Conservation (phyloP, 2,888 invertebrate species). For the Mactromeris polynyma region DNA sequence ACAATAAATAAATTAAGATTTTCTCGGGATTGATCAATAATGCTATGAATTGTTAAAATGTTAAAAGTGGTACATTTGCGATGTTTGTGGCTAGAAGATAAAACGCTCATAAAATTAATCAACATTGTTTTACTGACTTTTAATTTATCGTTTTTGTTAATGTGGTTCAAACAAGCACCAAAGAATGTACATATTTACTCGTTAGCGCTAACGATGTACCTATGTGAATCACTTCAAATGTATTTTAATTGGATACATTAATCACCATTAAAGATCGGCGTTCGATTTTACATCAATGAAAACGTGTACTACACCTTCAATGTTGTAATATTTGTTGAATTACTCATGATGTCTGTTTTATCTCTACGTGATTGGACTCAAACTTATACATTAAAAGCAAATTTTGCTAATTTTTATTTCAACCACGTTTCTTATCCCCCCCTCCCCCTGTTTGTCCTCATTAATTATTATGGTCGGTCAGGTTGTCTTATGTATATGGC, state of each 20-base stretch:
- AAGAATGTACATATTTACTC: not conserved
- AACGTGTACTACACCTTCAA: not conserved
- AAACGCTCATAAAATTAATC: not conserved
- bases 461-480: too few species aligned
- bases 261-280: constrained; percentile 28
- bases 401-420: not conserved
- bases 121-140: not conserved
- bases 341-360: not conserved
- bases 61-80: not conserved
- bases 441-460: too few species aligned
- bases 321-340: not conserved
- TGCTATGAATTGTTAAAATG: not conserved
- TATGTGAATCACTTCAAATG: constrained; percentile 24
- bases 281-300: constrained; percentile 26
- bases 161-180: not conserved
- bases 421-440: not conserved
- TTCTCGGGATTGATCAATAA: not conserved
- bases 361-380: not conserved
- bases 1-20: not conserved
- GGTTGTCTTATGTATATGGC: too few species aligned
- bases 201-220: not conserved
- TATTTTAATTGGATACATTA: constrained; percentile 28
- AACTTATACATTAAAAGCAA: not conserved
- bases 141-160: not conserved
- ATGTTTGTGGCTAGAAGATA: not conserved